Percentiles rank a stretch among this genome's conserved stretches.
Evolutionary conservation across 2,113 vertebrate species (phyloP).

Genomic region (Acanthochromis polyacanthus): DNA sequence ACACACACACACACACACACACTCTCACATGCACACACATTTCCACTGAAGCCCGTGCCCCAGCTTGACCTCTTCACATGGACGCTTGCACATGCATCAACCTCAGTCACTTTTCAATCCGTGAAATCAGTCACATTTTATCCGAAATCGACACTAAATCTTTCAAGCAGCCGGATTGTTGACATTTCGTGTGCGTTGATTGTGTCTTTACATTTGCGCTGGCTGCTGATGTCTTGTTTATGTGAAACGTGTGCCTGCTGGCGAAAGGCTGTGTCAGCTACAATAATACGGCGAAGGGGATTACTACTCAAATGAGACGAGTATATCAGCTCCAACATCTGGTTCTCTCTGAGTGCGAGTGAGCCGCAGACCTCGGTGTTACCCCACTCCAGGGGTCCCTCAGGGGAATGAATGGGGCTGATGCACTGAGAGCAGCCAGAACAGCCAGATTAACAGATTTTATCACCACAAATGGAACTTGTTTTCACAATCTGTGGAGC

Average conservation of each 20-base stretch:
- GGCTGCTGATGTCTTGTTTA: slow-evolving; percentile 58
- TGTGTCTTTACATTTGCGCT: slow-evolving; percentile 23
- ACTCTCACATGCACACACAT: neutral
- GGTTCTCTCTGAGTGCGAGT: slow-evolving; percentile 51
- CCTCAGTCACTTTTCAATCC: neutral
- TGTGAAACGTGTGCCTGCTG: slow-evolving; percentile 32
- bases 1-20: neutral
- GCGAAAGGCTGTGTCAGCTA: slow-evolving; percentile 40
- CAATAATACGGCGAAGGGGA: slow-evolving; percentile 48
- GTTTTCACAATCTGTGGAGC: slow-evolving; percentile 61
- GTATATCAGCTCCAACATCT: slow-evolving; percentile 65
- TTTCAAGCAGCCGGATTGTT: slow-evolving; percentile 4
- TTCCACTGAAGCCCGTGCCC: slow-evolving; percentile 32
- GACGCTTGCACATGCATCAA: slow-evolving; percentile 4
- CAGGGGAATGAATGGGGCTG: slow-evolving; percentile 64
- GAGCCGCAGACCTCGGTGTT: slow-evolving; percentile 41
- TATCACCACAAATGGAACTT: slow-evolving; percentile 69
- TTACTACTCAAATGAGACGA: slow-evolving; percentile 44
- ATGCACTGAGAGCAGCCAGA: slow-evolving; percentile 47
- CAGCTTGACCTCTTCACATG: slow-evolving; percentile 33
- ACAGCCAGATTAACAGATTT: slow-evolving; percentile 72
- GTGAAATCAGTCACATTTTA: slow-evolving; percentile 9
- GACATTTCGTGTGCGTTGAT: slow-evolving; percentile 34
- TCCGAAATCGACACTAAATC: slow-evolving; percentile 1
- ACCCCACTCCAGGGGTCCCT: slow-evolving; percentile 65